Conservation (phyloP, 2,113 vertebrate species). For the Triplophysa siluroides region DNA sequence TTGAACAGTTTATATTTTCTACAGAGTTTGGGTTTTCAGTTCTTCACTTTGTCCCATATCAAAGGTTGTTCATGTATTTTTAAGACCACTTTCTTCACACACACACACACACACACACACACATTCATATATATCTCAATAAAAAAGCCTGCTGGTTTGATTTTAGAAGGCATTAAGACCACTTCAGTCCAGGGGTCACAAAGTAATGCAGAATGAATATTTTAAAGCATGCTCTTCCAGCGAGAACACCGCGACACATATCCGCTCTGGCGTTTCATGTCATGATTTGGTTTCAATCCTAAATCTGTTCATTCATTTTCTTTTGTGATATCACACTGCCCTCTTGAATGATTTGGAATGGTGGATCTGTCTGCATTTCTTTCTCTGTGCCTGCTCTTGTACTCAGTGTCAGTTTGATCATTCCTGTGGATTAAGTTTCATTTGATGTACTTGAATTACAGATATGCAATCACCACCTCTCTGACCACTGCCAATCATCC, state of each 20-base stretch:
- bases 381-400: slow-evolving; percentile 45
- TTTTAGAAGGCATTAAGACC: slow-evolving; percentile 60
- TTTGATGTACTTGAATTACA: slow-evolving; percentile 61
- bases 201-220: slow-evolving; percentile 61
- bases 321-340: slow-evolving; percentile 10
- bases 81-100: slow-evolving; percentile 34
- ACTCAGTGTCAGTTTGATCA: slow-evolving; percentile 21
- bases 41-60: slow-evolving; percentile 54
- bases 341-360: slow-evolving; percentile 25
- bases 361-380: slow-evolving; percentile 34
- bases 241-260: slow-evolving; percentile 50
- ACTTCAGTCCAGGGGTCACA: slow-evolving; percentile 50
- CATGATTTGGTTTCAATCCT: slow-evolving; percentile 26
- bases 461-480: slow-evolving; percentile 76
- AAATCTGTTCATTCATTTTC: not conserved
- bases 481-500: slow-evolving; percentile 70
- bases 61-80: slow-evolving; percentile 57
- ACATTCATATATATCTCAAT: not conserved
- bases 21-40: slow-evolving; percentile 21
- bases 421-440: slow-evolving; percentile 34
- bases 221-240: slow-evolving; percentile 61
- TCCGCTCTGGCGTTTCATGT: slow-evolving; percentile 55
- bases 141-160: slow-evolving; percentile 43
- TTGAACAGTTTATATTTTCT: slow-evolving; percentile 36
- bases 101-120: not conserved